Evolutionary conservation across 2,888 invertebrate species (phyloP).

Genomic region (Julus scanicus): DNA sequence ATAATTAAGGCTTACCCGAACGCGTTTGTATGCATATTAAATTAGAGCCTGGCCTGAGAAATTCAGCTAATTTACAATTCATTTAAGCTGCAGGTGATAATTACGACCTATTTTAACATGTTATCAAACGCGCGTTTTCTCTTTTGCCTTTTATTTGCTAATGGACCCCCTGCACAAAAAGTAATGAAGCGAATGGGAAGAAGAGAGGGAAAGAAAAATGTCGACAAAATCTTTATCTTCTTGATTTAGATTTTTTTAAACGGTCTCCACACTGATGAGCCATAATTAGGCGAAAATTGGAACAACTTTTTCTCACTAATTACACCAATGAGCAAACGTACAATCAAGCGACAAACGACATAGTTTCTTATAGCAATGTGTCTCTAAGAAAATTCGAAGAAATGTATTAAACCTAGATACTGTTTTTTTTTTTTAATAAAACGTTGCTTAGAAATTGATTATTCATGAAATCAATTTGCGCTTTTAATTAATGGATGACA

Average conservation of each 20-base stretch:
- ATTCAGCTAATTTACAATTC: constrained; percentile 44
- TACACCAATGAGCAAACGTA: constrained; percentile 37
- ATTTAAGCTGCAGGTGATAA: constrained; percentile 47
- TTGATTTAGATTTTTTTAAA: constrained; percentile 9
- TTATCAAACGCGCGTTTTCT: constrained; percentile 4
- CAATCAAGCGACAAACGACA: constrained; percentile 5
- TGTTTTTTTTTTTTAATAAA: not conserved
- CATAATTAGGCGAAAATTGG: constrained; percentile 35
- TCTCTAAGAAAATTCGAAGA: not conserved
- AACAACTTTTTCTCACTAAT: constrained; percentile 41
- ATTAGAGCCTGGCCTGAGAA: not conserved
- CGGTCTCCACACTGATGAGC: not conserved
- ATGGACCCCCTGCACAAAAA: constrained; percentile 18
- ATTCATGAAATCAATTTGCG: constrained; percentile 31
- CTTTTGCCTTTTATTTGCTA: constrained; percentile 8
- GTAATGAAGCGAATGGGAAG: constrained; percentile 7
- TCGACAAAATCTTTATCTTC: constrained; percentile 35
- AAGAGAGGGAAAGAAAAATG: constrained; percentile 6
- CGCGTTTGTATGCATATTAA: constrained; percentile 15
- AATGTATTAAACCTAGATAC: not conserved
- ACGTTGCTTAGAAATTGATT: not conserved
- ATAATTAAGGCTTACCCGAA: constrained; percentile 37
- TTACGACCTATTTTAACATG: constrained; percentile 38
- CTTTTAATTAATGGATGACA: constrained; percentile 44
- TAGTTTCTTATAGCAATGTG: not conserved